These are phyloP conservation scores for Tricholauxania praeusta DNA, from an alignment of 2,888 invertebrate genomes.

Conservation along the genomic window DNA sequence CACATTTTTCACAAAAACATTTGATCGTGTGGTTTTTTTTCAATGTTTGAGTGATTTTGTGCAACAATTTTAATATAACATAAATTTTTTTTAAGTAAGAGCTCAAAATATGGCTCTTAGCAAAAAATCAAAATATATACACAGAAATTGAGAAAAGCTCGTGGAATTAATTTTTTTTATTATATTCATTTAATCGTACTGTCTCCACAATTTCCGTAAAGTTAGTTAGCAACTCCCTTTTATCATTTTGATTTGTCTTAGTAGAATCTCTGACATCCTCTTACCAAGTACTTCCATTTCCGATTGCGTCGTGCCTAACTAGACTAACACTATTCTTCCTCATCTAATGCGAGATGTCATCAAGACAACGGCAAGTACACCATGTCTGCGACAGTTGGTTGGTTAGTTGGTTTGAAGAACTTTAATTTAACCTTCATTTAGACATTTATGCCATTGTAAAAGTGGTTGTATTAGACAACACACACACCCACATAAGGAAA, in stretches of 20 bases:
- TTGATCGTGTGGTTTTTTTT: not conserved
- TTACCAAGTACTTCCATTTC: constrained; percentile 22
- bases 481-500: too few species aligned
- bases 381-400: not conserved
- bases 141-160: too few species aligned
- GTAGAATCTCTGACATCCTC: constrained; percentile 27
- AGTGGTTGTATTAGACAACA: too few species aligned
- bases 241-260: not conserved
- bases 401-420: constrained; percentile 16
- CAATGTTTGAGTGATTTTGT: too few species aligned
- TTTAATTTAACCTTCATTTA: constrained; percentile 36
- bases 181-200: too few species aligned
- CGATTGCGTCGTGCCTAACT: constrained; percentile 12
- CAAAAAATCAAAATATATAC: too few species aligned
- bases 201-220: not conserved
- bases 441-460: constrained; percentile 27
- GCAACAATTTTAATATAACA: too few species aligned
- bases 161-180: too few species aligned
- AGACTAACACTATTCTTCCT: constrained; percentile 32
- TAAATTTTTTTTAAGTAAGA: too few species aligned
- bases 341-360: constrained; percentile 29
- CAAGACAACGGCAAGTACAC: constrained; percentile 6
- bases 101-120: too few species aligned
- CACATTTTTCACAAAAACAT: constrained; percentile 17
- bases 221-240: not conserved